phyloP scores from a whole-genome alignment of 2,888 invertebrate species.

The Eupithecia pulchellata region DNA sequence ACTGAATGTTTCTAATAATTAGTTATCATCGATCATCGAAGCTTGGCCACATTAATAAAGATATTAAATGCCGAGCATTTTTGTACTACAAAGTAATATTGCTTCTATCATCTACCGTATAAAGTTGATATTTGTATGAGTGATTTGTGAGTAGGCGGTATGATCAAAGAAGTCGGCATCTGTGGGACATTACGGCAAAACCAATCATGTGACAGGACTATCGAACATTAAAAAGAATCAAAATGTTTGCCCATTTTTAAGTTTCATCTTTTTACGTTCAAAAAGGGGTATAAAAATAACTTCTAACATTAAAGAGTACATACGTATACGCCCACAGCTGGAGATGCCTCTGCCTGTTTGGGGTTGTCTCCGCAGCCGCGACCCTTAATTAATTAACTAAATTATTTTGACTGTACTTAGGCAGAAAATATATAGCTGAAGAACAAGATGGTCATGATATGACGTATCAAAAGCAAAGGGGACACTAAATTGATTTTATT shows the following conservation, averaged over 20 bases:
- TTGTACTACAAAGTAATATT: conserved; percentile 11
- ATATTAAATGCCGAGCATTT: conserved; percentile 75
- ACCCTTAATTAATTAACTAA: too few relatives aligned
- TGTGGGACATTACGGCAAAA: conserved; percentile 72
- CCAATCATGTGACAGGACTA: conserved; percentile 76
- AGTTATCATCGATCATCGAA: conserved; percentile 82
- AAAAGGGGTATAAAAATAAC: conserved; percentile 19
- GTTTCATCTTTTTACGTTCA: conserved; percentile 31
- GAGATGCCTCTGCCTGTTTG: too few relatives aligned
- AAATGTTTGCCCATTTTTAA: conserved; percentile 64
- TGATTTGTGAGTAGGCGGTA: conserved; percentile 56
- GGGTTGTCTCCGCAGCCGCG: too few relatives aligned
- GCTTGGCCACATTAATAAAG: conserved; percentile 80
- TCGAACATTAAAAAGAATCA: conserved; percentile 56
- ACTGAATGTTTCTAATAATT: conserved; percentile 82
- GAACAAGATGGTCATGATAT: too few relatives aligned
- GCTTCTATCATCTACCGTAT: conserved; percentile 7
- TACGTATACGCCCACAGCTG: not conserved
- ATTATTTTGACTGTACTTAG: too few relatives aligned
- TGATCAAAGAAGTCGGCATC: conserved; percentile 74
- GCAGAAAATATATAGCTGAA: too few relatives aligned
- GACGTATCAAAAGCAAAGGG: too few relatives aligned
- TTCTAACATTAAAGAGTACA: not conserved
- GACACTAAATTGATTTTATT: too few relatives aligned
- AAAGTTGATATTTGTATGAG: conserved; percentile 33